phyloP scores from a whole-genome alignment of 30 jellyfish, hydroid and myxozoan species.

The Hydractinia symbiolongicarpus region DNA sequence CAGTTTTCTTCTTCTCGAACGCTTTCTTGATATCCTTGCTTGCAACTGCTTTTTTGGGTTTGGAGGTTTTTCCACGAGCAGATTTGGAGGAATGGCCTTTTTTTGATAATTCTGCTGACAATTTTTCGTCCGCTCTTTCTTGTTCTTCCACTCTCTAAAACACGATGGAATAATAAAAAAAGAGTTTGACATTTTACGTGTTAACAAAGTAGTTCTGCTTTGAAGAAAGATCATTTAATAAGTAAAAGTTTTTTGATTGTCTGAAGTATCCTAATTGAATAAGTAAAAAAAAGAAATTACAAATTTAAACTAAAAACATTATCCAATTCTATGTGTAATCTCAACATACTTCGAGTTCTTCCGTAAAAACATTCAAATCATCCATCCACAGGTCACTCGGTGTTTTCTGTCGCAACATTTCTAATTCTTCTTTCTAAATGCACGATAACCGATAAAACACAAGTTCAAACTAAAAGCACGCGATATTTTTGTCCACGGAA shows the following conservation, averaged over 20 bases:
- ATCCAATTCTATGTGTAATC: too few relatives aligned
- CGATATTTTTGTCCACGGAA: background rate
- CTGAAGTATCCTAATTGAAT: too few relatives aligned
- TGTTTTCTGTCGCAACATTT: conserved; percentile 47
- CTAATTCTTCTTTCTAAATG: conserved; percentile 67
- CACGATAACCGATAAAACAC: background rate
- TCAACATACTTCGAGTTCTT: conserved; percentile 66
- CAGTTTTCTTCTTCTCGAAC: conserved; percentile 14
- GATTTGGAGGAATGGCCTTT: conserved; percentile 25
- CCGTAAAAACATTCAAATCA: conserved; percentile 60
- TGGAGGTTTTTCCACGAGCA: background rate
- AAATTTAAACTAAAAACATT: too few relatives aligned
- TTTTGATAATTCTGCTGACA: conserved; percentile 24
- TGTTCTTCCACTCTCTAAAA: conserved; percentile 68
- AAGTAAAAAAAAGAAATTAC: too few relatives aligned
- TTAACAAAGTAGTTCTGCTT: too few relatives aligned
- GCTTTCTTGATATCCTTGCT: conserved; percentile 29
- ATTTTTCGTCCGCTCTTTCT: conserved; percentile 53
- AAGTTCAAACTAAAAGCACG: background rate
- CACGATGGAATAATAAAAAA: background rate
- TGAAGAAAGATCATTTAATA: too few relatives aligned
- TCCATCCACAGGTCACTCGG: conserved; percentile 80
- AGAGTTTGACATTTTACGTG: background rate
- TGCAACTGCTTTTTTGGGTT: conserved; percentile 21
- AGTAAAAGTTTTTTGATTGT: too few relatives aligned